Conservation (phyloP, 2,888 invertebrate genomes). For the Meliscaeva auricollis region DNA sequence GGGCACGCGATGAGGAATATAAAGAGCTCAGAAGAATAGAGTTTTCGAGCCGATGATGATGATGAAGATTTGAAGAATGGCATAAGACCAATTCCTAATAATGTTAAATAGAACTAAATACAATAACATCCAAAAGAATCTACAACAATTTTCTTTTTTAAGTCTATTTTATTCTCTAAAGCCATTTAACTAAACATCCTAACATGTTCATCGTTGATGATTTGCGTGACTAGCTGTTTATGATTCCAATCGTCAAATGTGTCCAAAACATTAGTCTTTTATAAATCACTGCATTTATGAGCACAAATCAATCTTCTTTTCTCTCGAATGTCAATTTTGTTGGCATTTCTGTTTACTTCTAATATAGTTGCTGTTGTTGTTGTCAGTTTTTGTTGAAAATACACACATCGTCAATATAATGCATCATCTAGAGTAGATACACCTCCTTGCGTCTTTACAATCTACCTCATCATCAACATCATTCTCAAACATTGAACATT, state of each 20-base stretch:
- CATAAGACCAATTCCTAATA: too few relatives aligned
- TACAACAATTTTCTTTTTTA: too few relatives aligned
- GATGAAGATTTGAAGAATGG: too few relatives aligned
- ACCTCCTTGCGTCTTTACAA: too few relatives aligned
- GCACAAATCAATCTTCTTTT: conserved; percentile 31
- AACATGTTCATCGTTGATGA: too few relatives aligned
- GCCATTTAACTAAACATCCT: too few relatives aligned
- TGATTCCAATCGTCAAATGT: conserved; percentile 35
- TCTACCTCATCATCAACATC: not conserved
- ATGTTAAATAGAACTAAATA: too few relatives aligned
- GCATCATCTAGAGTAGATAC: not conserved
- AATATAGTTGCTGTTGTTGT: conserved; percentile 7
- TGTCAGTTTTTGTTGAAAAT: conserved; percentile 37
- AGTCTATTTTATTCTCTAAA: too few relatives aligned
- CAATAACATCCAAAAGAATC: too few relatives aligned
- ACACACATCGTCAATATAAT: conserved; percentile 45
- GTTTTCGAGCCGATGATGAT: too few relatives aligned
- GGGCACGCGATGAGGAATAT: too few relatives aligned
- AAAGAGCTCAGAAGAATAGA: too few relatives aligned
- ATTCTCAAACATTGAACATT: conserved; percentile 4
- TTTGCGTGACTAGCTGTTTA: not conserved
- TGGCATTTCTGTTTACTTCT: conserved; percentile 51
- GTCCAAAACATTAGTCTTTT: conserved; percentile 19
- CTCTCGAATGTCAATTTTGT: conserved; percentile 44
- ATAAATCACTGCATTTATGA: conserved; percentile 17